These are phyloP conservation scores for Malthinus flaveolus DNA, from an alignment of 2,888 invertebrate species.

Conservation along the genomic window DNA sequence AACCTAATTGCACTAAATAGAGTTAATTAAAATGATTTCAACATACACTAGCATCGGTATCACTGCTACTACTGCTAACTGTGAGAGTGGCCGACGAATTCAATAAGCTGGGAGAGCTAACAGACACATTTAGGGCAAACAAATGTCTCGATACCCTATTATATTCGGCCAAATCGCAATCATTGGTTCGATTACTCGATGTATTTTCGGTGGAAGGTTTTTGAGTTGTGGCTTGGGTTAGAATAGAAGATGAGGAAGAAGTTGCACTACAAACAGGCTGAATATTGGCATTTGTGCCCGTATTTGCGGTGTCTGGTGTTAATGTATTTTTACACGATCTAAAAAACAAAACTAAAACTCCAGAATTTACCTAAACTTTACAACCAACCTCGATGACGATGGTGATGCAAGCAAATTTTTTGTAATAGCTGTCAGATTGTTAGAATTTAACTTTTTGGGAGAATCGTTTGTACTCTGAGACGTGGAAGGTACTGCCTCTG, in stretches of 20 bases:
- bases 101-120: slow-evolving; percentile 53
- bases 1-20: too few species aligned
- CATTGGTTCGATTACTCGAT: slow-evolving; percentile 22
- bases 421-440: slow-evolving; percentile 6
- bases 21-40: too few species aligned
- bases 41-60: slow-evolving; percentile 42
- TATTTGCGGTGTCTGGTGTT: slow-evolving; percentile 3
- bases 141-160: slow-evolving; percentile 37
- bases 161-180: slow-evolving; percentile 27
- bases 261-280: slow-evolving; percentile 32
- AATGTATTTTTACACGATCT: slow-evolving; percentile 11
- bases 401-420: slow-evolving; percentile 11
- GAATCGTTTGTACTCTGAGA: slow-evolving; percentile 9
- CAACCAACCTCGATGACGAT: slow-evolving; percentile 5
- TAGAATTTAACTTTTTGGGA: slow-evolving; percentile 13
- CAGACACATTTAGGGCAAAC: slow-evolving; percentile 48
- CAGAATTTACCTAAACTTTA: neutral
- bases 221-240: slow-evolving; percentile 37
- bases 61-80: slow-evolving; percentile 54
- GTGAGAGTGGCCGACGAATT: slow-evolving; percentile 50
- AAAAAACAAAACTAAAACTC: neutral
- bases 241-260: slow-evolving; percentile 41
- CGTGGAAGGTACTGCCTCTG: slow-evolving; percentile 17
- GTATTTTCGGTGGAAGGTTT: slow-evolving; percentile 29
- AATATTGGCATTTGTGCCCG: neutral